These are phyloP conservation scores for Diplosoma virens DNA, from an alignment of 23 tunicate species.

Conservation along the genomic window DNA sequence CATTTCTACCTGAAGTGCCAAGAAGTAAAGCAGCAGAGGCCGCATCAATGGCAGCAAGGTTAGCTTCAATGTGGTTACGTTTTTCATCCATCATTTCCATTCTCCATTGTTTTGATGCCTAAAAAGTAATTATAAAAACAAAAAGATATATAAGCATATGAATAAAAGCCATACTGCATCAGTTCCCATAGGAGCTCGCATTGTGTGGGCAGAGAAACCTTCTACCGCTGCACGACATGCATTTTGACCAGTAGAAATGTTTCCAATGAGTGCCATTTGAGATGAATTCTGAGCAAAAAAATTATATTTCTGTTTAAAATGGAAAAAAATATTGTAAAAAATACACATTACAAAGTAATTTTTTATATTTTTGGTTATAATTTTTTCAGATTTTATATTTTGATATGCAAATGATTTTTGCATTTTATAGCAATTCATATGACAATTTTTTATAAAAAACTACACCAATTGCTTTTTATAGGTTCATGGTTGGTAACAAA, in stretches of 20 bases:
- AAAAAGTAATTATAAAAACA: no score
- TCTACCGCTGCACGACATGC: slow-evolving; percentile 78
- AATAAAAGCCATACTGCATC: slow-evolving; percentile 72
- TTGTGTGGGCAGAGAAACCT: slow-evolving; percentile 46
- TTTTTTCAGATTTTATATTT: no score
- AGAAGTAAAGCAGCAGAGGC: slow-evolving; percentile 82
- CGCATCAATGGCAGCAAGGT: slow-evolving; percentile 87
- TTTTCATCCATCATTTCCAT: slow-evolving; percentile 79
- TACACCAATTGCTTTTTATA: no score
- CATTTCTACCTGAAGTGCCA: slow-evolving; percentile 36
- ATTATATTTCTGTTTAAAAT: no score
- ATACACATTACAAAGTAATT: no score
- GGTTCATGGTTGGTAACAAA: no score
- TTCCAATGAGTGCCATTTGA: slow-evolving; percentile 90
- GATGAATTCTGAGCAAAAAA: slow-evolving; percentile 82
- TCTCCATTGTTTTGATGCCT: slow-evolving; percentile 92
- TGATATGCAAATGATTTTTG: no score
- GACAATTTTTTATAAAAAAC: no score
- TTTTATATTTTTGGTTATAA: no score
- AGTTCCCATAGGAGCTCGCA: slow-evolving; percentile 68
- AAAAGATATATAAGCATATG: no score
- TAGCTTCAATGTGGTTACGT: slow-evolving; percentile 82
- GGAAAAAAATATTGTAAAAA: no score
- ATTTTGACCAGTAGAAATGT: slow-evolving; percentile 71
- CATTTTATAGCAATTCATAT: no score